Evolutionary conservation across 2,113 vertebrate genomes (phyloP).

Genomic region (Etia nguti): DNA sequence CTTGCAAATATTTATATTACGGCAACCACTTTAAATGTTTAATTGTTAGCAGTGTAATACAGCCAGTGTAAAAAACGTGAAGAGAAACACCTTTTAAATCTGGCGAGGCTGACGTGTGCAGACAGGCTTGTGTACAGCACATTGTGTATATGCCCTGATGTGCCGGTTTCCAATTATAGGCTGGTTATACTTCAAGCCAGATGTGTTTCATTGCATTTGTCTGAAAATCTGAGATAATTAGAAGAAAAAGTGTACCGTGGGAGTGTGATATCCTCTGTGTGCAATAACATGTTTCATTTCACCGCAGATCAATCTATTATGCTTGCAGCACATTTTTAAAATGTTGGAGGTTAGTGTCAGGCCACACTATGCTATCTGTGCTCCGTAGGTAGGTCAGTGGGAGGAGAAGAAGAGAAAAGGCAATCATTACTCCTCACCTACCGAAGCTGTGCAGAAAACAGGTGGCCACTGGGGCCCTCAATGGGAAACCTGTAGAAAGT

Average conservation of each 20-base stretch:
- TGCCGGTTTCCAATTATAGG: not conserved
- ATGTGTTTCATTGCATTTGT: not conserved
- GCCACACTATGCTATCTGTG: not conserved
- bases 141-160: not conserved
- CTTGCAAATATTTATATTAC: not conserved
- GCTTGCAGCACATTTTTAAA: conserved; percentile 45
- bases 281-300: not conserved
- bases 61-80: not conserved
- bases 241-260: not conserved
- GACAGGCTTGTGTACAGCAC: not conserved
- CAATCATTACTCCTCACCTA: not conserved
- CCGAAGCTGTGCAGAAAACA: not conserved
- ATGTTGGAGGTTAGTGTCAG: not conserved
- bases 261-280: not conserved
- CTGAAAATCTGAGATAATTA: not conserved
- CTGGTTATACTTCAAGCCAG: not conserved
- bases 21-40: not conserved
- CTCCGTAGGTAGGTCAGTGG: not conserved
- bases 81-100: not conserved
- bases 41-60: not conserved
- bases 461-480: not conserved
- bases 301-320: conserved; percentile 8
- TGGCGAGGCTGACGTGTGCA: not conserved
- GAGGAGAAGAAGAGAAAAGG: not conserved
- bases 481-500: not conserved